Conservation (phyloP, 2,113 vertebrate genomes). For the Paradisaea rubra region DNA sequence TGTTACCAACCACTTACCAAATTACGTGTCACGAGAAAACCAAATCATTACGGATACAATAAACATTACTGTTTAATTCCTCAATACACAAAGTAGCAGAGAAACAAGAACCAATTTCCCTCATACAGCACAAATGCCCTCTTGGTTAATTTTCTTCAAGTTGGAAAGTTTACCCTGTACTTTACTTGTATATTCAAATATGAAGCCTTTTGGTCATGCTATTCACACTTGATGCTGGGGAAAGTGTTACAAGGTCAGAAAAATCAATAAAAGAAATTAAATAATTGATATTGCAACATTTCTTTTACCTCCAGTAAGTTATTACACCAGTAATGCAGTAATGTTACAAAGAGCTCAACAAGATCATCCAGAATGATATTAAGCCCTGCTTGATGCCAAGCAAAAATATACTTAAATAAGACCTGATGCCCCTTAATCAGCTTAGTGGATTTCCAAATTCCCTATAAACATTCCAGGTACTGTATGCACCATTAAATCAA, state of each 20-base stretch:
- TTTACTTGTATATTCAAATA: neutral
- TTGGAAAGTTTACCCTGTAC: neutral
- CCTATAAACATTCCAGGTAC: neutral
- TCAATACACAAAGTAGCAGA: neutral
- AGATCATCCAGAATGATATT: neutral
- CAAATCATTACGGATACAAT: neutral
- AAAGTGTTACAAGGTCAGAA: neutral
- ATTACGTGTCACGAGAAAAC: neutral
- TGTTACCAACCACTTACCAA: neutral
- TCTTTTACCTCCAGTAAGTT: neutral
- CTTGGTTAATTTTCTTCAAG: neutral
- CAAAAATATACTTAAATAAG: constrained; percentile 9
- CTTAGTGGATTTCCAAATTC: neutral
- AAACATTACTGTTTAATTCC: neutral
- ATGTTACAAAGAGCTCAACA: neutral
- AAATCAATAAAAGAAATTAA: constrained; percentile 44
- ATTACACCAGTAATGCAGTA: neutral
- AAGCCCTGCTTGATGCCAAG: neutral
- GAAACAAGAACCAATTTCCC: neutral
- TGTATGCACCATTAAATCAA: neutral
- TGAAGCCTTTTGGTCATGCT: neutral
- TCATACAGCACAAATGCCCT: neutral
- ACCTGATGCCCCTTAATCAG: neutral
- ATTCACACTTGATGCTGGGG: neutral
- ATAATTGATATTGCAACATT: neutral